A percentile compares a stretch with the other conserved stretches of the same genome.
Conservation (phyloP, 2,888 invertebrate species). For the Tetheella fluctuosa region DNA sequence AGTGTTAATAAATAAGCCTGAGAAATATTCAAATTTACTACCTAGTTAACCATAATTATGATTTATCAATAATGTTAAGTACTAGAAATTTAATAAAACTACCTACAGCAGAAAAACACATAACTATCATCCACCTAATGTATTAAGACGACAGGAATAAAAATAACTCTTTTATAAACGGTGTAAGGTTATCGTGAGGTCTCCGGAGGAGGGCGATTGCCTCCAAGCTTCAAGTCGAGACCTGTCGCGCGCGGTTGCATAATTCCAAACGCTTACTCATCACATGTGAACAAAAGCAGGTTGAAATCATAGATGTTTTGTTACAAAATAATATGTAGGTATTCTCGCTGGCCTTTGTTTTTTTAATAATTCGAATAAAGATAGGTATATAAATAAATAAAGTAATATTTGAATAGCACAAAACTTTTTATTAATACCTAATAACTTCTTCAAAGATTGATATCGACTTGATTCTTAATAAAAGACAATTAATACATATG, state of each 20-base stretch:
- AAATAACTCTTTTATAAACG: conserved; percentile 36
- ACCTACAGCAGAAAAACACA: background rate
- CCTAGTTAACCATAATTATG: too few species aligned
- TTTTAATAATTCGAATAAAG: background rate
- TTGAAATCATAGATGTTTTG: conserved; percentile 11
- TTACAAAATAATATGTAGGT: background rate
- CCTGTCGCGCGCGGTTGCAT: conserved; percentile 64
- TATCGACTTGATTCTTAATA: too few species aligned
- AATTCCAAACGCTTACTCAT: conserved; percentile 48
- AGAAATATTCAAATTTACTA: too few species aligned
- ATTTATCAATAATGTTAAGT: too few species aligned
- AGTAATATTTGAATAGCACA: too few species aligned
- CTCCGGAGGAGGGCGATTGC: conserved; percentile 57
- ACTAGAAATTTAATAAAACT: too few species aligned
- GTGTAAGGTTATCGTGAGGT: conserved; percentile 65
- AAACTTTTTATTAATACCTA: too few species aligned
- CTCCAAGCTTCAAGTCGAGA: conserved; percentile 67
- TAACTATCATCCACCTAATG: conserved; percentile 18
- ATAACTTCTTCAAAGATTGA: too few species aligned
- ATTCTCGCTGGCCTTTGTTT: background rate
- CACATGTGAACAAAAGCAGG: conserved; percentile 34
- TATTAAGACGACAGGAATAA: conserved; percentile 29
- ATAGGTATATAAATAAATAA: too few species aligned
- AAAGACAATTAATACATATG: background rate
- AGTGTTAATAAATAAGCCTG: too few species aligned